A percentile compares a stretch with the other conserved stretches of the same genome.
Conservation (phyloP, 2,797 vertebrate genomes). For the Cyprinodon diabolis region DNA sequence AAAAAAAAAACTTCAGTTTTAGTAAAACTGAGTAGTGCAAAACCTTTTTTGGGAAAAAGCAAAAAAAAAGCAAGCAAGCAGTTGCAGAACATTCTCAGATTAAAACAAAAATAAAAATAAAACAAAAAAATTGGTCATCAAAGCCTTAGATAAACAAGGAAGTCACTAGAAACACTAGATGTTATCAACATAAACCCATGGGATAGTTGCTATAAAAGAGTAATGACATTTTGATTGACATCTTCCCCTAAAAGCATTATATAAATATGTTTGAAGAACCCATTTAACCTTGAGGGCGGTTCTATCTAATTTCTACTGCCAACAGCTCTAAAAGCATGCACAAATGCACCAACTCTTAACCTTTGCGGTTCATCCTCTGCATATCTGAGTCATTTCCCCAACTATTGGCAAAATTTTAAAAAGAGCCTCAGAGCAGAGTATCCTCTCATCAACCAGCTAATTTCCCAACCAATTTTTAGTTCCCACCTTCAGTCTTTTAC, state of each 20-base stretch:
- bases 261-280: constrained; percentile 33
- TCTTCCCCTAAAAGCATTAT: constrained; percentile 21
- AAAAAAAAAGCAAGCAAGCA: constrained; percentile 21
- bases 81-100: constrained; percentile 20
- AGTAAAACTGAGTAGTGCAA: constrained; percentile 1
- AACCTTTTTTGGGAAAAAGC: constrained; percentile 9
- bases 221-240: constrained; percentile 40
- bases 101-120: constrained; percentile 31
- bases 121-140: constrained; percentile 43
- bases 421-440: constrained; percentile 34
- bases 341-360: constrained; percentile 22
- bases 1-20: neutral
- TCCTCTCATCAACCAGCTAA: constrained; percentile 24
- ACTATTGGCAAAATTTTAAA: constrained; percentile 34
- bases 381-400: constrained; percentile 16
- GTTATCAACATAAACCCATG: constrained; percentile 35
- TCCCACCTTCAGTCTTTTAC: constrained; percentile 14
- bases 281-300: constrained; percentile 22
- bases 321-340: constrained; percentile 32
- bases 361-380: constrained; percentile 19
- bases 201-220: constrained; percentile 14
- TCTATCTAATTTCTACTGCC: constrained; percentile 14
- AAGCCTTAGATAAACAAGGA: constrained; percentile 20
- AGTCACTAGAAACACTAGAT: constrained; percentile 21
- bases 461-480: constrained; percentile 2